Evolutionary conservation across 2,888 invertebrate genomes (phyloP).

Genomic region (Hirtodrosophila histrioides): DNA sequence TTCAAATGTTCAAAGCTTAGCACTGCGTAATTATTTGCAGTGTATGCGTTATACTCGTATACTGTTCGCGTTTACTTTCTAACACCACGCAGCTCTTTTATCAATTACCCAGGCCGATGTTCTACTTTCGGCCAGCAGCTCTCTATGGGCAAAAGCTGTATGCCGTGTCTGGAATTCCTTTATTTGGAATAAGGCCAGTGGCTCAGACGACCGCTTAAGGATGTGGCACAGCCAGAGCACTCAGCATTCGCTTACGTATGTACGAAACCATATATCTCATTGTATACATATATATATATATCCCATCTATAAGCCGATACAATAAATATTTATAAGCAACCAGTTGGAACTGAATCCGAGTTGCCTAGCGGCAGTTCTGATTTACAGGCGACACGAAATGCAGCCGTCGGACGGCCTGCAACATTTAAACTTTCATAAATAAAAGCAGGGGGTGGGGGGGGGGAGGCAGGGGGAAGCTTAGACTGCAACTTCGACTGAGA

Average conservation of each 20-base stretch:
- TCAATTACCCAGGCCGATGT: slow-evolving; percentile 60
- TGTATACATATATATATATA: slow-evolving; percentile 22
- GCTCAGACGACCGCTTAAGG: slow-evolving; percentile 67
- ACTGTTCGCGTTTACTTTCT: slow-evolving; percentile 65
- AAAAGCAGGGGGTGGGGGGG: slow-evolving; percentile 31
- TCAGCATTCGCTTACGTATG: not conserved
- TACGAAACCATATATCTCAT: slow-evolving; percentile 1
- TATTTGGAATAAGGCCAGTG: slow-evolving; percentile 68
- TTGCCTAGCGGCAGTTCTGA: slow-evolving; percentile 73
- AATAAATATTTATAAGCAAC: slow-evolving; percentile 74
- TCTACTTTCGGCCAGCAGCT: slow-evolving; percentile 64
- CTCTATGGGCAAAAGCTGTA: slow-evolving; percentile 53
- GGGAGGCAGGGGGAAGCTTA: not conserved
- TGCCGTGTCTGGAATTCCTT: slow-evolving; percentile 59
- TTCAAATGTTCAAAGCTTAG: too few species aligned
- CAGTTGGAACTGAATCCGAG: slow-evolving; percentile 52
- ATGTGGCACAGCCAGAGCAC: slow-evolving; percentile 53
- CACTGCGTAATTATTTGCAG: slow-evolving; percentile 18
- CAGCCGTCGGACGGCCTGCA: slow-evolving; percentile 51
- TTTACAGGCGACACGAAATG: slow-evolving; percentile 72
- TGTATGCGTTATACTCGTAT: slow-evolving; percentile 12
- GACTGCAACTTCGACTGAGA: slow-evolving; percentile 4
- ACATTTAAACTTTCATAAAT: slow-evolving; percentile 76
- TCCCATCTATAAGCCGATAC: slow-evolving; percentile 53
- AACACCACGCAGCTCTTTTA: slow-evolving; percentile 61